Conservation (phyloP, 2,888 invertebrate species). For the Diadegma fenestrale region DNA sequence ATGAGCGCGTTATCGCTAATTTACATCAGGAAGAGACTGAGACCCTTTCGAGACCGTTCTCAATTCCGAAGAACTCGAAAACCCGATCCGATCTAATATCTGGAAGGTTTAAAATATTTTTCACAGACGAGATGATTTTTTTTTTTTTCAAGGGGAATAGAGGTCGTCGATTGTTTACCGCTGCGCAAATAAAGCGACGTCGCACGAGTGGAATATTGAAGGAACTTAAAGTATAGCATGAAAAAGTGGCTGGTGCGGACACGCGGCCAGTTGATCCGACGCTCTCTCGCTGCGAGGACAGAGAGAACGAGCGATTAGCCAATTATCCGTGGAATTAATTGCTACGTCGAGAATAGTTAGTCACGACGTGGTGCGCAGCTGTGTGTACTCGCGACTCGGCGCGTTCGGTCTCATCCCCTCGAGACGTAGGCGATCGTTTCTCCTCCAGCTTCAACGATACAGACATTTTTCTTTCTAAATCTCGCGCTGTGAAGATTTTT, state of each 20-base stretch:
- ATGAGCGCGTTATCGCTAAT: conserved; percentile 56
- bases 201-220: background rate
- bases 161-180: background rate
- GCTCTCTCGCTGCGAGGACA: conserved; percentile 51
- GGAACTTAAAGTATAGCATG: conserved; percentile 33
- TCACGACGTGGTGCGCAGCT: conserved; percentile 60
- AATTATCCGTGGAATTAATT: conserved; percentile 71
- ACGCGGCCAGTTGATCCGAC: conserved; percentile 54
- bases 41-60: background rate
- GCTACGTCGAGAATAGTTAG: conserved; percentile 65
- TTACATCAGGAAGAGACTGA: conserved; percentile 56
- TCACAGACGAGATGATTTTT: background rate
- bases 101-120: background rate
- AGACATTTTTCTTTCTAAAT: background rate
- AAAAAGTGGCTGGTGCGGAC: conserved; percentile 17
- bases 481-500: background rate
- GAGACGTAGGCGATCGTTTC: conserved; percentile 26
- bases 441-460: conserved; percentile 32
- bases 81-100: background rate
- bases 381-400: conserved; percentile 35
- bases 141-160: background rate
- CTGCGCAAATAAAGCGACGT: conserved; percentile 13
- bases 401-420: conserved; percentile 2
- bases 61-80: background rate
- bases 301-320: conserved; percentile 64